Conservation (phyloP, 2,797 vertebrate genomes). For the Microchirus variegatus region DNA sequence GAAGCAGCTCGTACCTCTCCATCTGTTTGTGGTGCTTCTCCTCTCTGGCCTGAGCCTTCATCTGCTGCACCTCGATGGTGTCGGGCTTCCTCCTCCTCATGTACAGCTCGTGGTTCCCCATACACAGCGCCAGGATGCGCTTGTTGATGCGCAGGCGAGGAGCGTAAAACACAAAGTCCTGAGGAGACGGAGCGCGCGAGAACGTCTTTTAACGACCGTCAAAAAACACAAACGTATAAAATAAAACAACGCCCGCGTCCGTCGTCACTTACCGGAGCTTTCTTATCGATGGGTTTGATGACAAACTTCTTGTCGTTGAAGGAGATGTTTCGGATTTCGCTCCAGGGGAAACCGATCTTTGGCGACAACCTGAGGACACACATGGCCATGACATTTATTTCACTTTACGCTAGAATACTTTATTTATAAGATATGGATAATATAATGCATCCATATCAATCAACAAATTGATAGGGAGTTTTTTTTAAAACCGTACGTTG, state of each 20-base stretch:
- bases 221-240: not conserved
- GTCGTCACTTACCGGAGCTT: slow-evolving; percentile 89
- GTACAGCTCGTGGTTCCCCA: slow-evolving; percentile 99
- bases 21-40: slow-evolving; percentile 98
- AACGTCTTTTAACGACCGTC: fast-evolving
- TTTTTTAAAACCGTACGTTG: too few species aligned
- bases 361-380: slow-evolving; percentile 88
- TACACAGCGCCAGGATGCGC: slow-evolving; percentile 95
- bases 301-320: slow-evolving; percentile 99
- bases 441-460: too few species aligned
- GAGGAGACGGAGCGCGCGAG: not conserved
- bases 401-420: too few species aligned
- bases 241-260: not conserved
- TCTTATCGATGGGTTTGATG: slow-evolving; percentile 98
- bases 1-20: slow-evolving; percentile 87
- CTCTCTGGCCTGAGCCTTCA: slow-evolving; percentile 97
- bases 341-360: slow-evolving; percentile 99
- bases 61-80: slow-evolving; percentile 98
- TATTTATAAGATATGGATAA: too few species aligned
- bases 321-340: slow-evolving; percentile 98
- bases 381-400: not conserved
- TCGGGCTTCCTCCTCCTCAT: slow-evolving; percentile 98
- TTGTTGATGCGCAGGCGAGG: slow-evolving; percentile 98
- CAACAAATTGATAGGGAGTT: too few species aligned
- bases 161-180: slow-evolving; percentile 98